phyloP scores from a whole-genome alignment of 2,113 vertebrate species.

The Marmota monax region DNA sequence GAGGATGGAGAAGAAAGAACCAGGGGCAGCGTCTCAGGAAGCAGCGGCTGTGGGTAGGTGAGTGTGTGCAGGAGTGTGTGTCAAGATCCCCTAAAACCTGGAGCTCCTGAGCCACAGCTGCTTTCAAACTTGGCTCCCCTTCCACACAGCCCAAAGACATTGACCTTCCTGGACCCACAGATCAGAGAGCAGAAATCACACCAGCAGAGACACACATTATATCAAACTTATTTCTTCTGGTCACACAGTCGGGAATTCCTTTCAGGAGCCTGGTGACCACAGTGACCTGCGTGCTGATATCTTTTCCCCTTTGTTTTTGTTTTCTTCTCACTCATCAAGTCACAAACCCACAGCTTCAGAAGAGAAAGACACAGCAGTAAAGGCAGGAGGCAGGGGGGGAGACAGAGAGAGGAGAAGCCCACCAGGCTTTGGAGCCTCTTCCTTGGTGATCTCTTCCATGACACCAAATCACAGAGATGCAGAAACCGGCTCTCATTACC shows the following conservation, averaged over 20 bases:
- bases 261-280: background rate
- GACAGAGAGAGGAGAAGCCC: background rate
- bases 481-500: constrained; percentile 41
- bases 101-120: background rate
- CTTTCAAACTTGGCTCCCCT: background rate
- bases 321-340: background rate
- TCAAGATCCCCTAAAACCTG: background rate
- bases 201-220: background rate
- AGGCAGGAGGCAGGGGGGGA: background rate
- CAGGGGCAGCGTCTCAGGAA: background rate
- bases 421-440: background rate
- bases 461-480: background rate
- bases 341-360: background rate
- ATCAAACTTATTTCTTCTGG: background rate
- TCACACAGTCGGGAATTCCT: background rate
- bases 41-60: background rate
- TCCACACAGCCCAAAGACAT: background rate
- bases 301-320: background rate
- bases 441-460: background rate
- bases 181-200: background rate
- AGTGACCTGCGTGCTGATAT: rapidly evolving
- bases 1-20: background rate
- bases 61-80: background rate
- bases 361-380: background rate
- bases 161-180: background rate